Conservation (phyloP, 2,888 invertebrate genomes). For the Pristionchus entomophagus region DNA sequence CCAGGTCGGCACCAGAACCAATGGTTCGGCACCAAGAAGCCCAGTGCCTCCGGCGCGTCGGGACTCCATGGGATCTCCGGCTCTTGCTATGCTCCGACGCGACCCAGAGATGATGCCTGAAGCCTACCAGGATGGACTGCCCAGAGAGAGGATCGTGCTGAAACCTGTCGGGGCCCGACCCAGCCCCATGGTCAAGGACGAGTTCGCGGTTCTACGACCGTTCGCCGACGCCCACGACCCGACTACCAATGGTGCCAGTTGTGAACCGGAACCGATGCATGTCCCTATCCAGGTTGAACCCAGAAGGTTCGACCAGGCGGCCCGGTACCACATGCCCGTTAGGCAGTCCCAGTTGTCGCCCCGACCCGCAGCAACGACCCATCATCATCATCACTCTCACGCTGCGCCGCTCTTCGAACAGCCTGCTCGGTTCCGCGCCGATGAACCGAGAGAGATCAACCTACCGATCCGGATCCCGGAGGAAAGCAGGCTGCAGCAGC, state of each 20-base stretch:
- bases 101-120: background rate
- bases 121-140: background rate
- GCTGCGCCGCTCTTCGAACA: background rate
- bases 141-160: background rate
- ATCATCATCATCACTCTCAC: background rate
- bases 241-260: background rate
- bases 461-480: background rate
- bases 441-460: background rate
- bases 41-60: constrained; percentile 30
- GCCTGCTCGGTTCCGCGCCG: background rate
- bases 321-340: background rate
- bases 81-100: background rate
- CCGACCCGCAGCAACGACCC: background rate
- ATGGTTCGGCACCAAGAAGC: background rate
- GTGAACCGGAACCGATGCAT: background rate
- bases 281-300: background rate
- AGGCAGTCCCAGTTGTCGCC: background rate
- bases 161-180: background rate
- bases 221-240: background rate
- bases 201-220: background rate
- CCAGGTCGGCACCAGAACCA: background rate
- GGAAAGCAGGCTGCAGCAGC: background rate
- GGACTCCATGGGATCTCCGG: constrained; percentile 7
- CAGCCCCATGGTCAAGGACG: background rate
- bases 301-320: background rate